Percentiles rank a stretch among this genome's conserved stretches.
Evolutionary conservation across 37 sponge, comb jelly and placozoan species (phyloP).

Genomic region (Spongilla lacustris): DNA sequence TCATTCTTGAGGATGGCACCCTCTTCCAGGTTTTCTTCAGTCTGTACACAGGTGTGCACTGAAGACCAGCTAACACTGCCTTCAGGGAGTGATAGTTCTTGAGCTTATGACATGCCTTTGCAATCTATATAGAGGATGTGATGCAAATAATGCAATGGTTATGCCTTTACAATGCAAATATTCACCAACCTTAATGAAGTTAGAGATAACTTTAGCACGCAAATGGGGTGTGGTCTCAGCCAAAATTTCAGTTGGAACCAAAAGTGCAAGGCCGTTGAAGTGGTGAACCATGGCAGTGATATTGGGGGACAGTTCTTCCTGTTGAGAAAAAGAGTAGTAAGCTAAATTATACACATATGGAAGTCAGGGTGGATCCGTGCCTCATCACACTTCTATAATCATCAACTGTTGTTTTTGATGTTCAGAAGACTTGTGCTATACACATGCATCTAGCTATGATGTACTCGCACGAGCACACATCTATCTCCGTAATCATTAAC

Average conservation of each 20-base stretch:
- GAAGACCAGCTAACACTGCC: constrained; percentile 70
- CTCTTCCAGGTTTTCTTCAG: constrained; percentile 50
- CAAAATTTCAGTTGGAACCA: constrained; percentile 73
- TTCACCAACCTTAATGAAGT: constrained; percentile 64
- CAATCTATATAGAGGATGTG: constrained; percentile 28
- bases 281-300: constrained; percentile 62
- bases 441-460: too few species aligned
- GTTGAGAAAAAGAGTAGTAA: not conserved
- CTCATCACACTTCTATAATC: too few species aligned
- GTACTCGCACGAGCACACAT: too few species aligned
- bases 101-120: constrained; percentile 31
- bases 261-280: constrained; percentile 75
- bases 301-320: constrained; percentile 65
- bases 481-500: too few species aligned
- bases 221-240: constrained; percentile 44
- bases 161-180: too few species aligned
- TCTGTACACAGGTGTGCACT: constrained; percentile 56
- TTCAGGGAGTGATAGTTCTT: constrained; percentile 75
- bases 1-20: constrained; percentile 43
- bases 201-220: constrained; percentile 67
- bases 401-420: too few species aligned
- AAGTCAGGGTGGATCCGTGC: too few species aligned
- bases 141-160: too few species aligned
- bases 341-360: too few species aligned
- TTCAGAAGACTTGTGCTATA: too few species aligned